Percentiles rank a stretch among this genome's conserved stretches.
Conservation (phyloP, 1,140 invertebrate species). For the Leptonema lineaticorne region DNA sequence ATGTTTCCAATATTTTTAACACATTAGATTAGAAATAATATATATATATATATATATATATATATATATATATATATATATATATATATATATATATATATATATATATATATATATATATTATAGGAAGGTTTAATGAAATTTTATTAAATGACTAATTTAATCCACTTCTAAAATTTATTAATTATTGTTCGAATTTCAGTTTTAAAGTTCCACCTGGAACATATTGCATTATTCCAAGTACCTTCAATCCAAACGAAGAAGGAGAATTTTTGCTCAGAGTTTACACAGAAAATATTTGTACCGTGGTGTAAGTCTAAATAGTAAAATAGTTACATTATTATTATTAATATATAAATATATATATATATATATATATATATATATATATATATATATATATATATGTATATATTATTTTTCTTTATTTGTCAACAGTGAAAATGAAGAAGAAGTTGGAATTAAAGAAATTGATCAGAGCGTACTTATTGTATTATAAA, state of each 20-base stretch:
- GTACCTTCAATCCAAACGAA: conserved; percentile 95
- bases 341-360: conserved; percentile 24
- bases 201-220: conserved; percentile 91
- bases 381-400: no score
- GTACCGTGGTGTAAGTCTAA: conserved; percentile 80
- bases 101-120: no score
- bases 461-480: conserved; percentile 65
- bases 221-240: conserved; percentile 94
- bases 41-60: no score
- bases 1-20: no score
- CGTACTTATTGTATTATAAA: conserved; percentile 46
- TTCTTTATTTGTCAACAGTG: conserved; percentile 60
- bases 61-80: no score
- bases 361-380: no score
- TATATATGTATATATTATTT: not conserved
- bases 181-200: conserved; percentile 16
- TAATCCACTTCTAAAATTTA: no score
- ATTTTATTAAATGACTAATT: no score
- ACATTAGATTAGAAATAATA: no score
- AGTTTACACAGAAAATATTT: conserved; percentile 93
- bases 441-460: conserved; percentile 82
- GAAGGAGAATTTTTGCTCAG: conserved; percentile 95
- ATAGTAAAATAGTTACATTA: conserved; percentile 1
- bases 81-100: no score
- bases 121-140: no score